phyloP scores from a whole-genome alignment of 2,797 vertebrate genomes.

The Lycodopsis pacificus region DNA sequence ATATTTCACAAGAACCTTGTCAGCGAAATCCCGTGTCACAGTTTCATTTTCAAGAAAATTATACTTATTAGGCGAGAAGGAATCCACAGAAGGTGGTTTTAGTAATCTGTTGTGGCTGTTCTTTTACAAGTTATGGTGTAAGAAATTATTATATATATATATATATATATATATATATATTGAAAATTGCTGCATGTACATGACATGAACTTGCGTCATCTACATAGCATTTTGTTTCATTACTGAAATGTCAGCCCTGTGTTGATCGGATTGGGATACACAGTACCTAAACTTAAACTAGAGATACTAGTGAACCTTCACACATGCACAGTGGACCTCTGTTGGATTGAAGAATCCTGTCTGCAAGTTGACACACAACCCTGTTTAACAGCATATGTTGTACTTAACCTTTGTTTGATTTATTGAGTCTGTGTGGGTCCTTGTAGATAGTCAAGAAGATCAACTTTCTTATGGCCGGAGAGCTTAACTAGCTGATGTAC shows the following conservation, averaged over 20 bases:
- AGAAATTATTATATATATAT: not conserved
- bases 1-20: not conserved
- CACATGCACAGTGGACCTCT: not conserved
- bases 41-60: not conserved
- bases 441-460: not conserved
- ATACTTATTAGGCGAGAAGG: not conserved
- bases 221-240: not conserved
- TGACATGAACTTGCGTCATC: no score
- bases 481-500: not conserved
- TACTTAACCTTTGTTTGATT: not conserved
- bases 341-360: not conserved
- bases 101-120: not conserved
- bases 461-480: not conserved
- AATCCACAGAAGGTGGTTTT: not conserved
- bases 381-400: not conserved
- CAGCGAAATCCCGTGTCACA: not conserved
- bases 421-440: not conserved
- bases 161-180: no score
- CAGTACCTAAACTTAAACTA: not conserved
- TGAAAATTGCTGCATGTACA: no score
- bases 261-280: not conserved
- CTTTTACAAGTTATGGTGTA: not conserved
- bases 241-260: not conserved
- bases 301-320: not conserved
- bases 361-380: not conserved